phyloP scores from a whole-genome alignment of 2,888 invertebrate species.

The Nephrocerus scutellatus region DNA sequence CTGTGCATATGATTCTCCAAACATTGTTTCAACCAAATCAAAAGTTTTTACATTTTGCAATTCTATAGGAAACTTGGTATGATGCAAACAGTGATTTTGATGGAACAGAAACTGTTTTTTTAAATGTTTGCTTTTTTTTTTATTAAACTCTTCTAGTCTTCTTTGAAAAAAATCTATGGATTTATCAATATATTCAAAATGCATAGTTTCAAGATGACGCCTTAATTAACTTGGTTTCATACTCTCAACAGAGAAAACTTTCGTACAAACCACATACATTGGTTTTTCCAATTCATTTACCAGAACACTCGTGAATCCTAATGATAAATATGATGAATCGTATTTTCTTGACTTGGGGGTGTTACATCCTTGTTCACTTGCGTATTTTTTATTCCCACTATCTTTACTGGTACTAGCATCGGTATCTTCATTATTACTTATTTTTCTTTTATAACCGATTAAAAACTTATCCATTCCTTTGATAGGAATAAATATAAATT shows the following conservation, averaged over 20 bases:
- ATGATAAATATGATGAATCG: too few species aligned
- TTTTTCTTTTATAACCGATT: conserved; percentile 22
- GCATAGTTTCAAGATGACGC: conserved; percentile 19
- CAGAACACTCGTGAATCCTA: too few species aligned
- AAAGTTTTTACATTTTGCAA: conserved; percentile 19
- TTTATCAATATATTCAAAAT: conserved; percentile 19
- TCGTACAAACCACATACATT: conserved; percentile 16
- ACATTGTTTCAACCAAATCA: conserved; percentile 19
- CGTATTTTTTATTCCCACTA: conserved; percentile 9
- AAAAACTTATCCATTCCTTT: conserved; percentile 15
- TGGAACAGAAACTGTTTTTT: conserved; percentile 19
- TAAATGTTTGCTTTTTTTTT: conserved; percentile 15
- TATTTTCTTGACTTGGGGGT: too few species aligned
- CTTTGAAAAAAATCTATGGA: conserved; percentile 19
- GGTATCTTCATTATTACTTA: conserved; percentile 16
- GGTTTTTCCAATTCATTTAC: conserved; percentile 17
- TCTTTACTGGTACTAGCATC: conserved; percentile 14
- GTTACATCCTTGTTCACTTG: too few species aligned
- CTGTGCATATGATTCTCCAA: conserved; percentile 18
- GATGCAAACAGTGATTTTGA: conserved; percentile 20
- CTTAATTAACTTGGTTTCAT: conserved; percentile 19
- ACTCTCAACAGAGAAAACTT: conserved; percentile 14
- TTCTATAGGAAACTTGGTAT: conserved; percentile 21
- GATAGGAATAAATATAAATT: conserved; percentile 16
- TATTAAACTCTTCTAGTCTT: conserved; percentile 19